Conservation (phyloP, 2,888 invertebrate genomes). For the Drosophila neonasuta region DNA sequence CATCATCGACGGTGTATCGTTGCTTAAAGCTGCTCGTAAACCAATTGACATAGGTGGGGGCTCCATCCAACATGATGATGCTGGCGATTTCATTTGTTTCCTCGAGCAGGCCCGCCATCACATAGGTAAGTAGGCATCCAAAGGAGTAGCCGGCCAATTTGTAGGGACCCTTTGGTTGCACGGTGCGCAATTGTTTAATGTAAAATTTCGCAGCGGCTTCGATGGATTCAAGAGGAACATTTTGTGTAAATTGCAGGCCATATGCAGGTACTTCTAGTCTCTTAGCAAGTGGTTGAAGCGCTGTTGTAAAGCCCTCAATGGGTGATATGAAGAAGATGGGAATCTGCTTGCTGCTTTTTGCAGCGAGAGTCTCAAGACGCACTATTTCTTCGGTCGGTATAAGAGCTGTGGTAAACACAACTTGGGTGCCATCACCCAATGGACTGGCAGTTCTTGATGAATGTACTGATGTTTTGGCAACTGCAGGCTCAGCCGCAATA, state of each 20-base stretch:
- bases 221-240: slow-evolving; percentile 89
- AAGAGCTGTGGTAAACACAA: slow-evolving; percentile 85
- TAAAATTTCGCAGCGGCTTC: slow-evolving; percentile 88
- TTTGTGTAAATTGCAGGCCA: slow-evolving; percentile 93
- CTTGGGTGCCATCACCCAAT: slow-evolving; percentile 83
- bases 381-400: slow-evolving; percentile 90
- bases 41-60: slow-evolving; percentile 90
- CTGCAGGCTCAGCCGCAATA: slow-evolving; percentile 39
- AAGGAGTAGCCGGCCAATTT: slow-evolving; percentile 96
- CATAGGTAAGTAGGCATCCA: slow-evolving; percentile 96
- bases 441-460: slow-evolving; percentile 74
- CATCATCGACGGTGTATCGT: slow-evolving; percentile 80
- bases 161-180: slow-evolving; percentile 93
- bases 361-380: slow-evolving; percentile 84
- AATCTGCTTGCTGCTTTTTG: slow-evolving; percentile 76
- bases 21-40: slow-evolving; percentile 87
- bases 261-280: slow-evolving; percentile 89
- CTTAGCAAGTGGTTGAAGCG: slow-evolving; percentile 88
- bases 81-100: slow-evolving; percentile 81
- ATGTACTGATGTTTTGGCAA: not conserved
- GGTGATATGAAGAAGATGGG: slow-evolving; percentile 90
- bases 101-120: slow-evolving; percentile 95
- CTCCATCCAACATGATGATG: slow-evolving; percentile 93
- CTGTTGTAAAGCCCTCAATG: slow-evolving; percentile 92
- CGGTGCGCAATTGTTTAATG: slow-evolving; percentile 87